Conservation (phyloP, 2,113 vertebrate genomes). For the Phylloscopus trochiloides region DNA sequence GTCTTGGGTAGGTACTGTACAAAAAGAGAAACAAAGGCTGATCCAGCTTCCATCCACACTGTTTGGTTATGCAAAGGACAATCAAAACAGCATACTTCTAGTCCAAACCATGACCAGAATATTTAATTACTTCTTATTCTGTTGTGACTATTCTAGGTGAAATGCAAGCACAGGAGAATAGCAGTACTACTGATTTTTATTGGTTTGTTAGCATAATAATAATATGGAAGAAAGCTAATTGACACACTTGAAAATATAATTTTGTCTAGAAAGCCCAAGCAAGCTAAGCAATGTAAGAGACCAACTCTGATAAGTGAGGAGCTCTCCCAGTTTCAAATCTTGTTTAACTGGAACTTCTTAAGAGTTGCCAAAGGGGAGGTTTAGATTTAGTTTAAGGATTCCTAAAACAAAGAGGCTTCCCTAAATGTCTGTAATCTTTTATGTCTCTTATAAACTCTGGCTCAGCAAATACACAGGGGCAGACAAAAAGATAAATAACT, state of each 20-base stretch:
- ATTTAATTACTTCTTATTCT: background rate
- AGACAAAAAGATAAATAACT: background rate
- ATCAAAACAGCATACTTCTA: background rate
- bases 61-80: background rate
- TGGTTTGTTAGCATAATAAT: background rate
- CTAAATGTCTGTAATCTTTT: background rate
- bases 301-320: background rate
- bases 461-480: background rate
- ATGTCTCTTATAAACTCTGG: background rate
- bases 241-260: background rate
- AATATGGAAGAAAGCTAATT: background rate
- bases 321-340: background rate
- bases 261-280: background rate
- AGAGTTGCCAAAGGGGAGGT: background rate
- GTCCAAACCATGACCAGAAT: background rate
- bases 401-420: background rate
- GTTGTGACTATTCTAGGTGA: background rate
- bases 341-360: background rate
- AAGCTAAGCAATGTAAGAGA: background rate
- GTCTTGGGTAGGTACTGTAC: background rate
- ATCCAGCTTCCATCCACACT: background rate
- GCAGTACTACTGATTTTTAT: background rate
- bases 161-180: background rate
- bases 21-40: background rate
- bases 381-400: background rate